These are phyloP conservation scores for Zapornia atra DNA, from an alignment of 2,113 vertebrate genomes.

Conservation along the genomic window DNA sequence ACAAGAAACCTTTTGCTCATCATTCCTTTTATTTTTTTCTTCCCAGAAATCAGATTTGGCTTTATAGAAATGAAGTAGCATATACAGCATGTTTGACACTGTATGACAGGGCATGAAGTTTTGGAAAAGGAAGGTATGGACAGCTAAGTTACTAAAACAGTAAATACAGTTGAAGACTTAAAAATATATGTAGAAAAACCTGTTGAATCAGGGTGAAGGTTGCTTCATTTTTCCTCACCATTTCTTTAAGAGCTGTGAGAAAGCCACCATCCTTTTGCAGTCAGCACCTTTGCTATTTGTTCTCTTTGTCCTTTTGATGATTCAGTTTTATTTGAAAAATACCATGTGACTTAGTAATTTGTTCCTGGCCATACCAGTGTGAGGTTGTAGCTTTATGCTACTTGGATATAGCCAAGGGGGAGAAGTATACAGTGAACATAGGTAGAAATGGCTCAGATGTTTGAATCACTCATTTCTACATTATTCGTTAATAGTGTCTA, in stretches of 20 bases:
- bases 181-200: constrained; percentile 1
- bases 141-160: constrained; percentile 2
- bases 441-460: constrained; percentile 35
- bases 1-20: constrained; percentile 27
- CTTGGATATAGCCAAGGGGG: constrained; percentile 8
- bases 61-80: constrained; percentile 8
- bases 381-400: constrained; percentile 20
- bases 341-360: constrained; percentile 53
- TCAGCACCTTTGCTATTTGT: neutral
- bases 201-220: neutral
- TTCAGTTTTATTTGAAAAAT: constrained; percentile 68
- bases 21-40: neutral
- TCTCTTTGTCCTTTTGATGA: constrained; percentile 58
- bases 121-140: neutral
- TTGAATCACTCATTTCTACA: constrained; percentile 31
- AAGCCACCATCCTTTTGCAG: constrained; percentile 24
- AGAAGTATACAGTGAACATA: constrained; percentile 9
- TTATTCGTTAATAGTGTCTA: neutral
- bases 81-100: neutral
- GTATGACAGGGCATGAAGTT: neutral
- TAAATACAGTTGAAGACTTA: neutral
- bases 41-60: constrained; percentile 3
- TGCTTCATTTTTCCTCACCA: neutral
- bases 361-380: constrained; percentile 19
- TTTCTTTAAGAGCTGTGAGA: neutral